Base-by-base conservation (phyloP, 1,140 invertebrate genomes). In the Prorops nasuta region DNA sequence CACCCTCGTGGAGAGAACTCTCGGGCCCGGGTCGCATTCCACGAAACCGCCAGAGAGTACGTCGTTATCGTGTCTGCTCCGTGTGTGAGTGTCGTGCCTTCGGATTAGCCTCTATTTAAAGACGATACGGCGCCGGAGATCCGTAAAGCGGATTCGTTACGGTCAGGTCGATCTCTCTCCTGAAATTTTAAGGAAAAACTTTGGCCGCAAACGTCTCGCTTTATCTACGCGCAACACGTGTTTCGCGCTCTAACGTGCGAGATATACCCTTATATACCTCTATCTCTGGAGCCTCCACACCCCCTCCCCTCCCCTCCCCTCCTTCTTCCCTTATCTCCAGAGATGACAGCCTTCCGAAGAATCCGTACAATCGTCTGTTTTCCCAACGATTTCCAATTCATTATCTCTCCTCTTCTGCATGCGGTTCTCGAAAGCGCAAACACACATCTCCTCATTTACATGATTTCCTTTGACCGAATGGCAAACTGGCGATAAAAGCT, bases 61-160 rank as follows among this genome's bases (percentile, higher is more conserved):
- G 71, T 70, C 70, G 46, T 6, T 54, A 54, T 47, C 54, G 58
- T 58, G 38, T n/a, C n/a, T n/a, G n/a, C n/a, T n/a, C n/a, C n/a
- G n/a, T n/a, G n/a, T n/a, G n/a, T n/a, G n/a, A n/a, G n/a, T n/a
- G n/a, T n/a, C n/a, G n/a, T 58, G 40, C 42, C 51, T 67, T 55
- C 49, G 64, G 66, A 70, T 72, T 71, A 69, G 55, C 49, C 48
- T 43, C 19, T 72, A 50, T 74, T 71, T 71, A 60, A 42, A 65
- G 49, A 60, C 60, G 65, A 69, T 67, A 69, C n/a, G n/a, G 39
- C 28, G 28, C 22, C 37, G 36, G 32, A 47, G 34, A 56, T 24
- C n/a, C 17, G 21, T 19, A 28, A 47, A 19, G 43, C 44, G 44
- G 15, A 47, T 60, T 60, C 44, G 42, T 52, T 28, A 52, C 46